These are phyloP conservation scores for Leptinotarsa texana DNA, from an alignment of 1,140 invertebrate genomes.

Conservation along the genomic window DNA sequence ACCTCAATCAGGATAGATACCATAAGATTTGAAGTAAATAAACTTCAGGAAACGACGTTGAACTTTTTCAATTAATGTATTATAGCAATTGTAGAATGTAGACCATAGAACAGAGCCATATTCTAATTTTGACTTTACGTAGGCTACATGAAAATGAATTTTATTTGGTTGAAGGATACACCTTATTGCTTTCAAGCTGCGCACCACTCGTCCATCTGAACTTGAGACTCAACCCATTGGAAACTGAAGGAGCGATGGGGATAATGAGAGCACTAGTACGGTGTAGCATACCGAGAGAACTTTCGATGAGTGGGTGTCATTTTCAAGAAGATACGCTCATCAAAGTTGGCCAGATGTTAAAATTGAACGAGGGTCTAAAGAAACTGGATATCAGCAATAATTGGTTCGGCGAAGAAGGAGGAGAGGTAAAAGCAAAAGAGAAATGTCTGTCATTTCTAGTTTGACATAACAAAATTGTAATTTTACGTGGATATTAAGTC, in stretches of 20 bases:
- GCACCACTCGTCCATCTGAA: conserved; percentile 48
- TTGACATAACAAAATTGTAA: not conserved
- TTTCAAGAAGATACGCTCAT: conserved; percentile 46
- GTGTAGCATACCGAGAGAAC: conserved; percentile 39
- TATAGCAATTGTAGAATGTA: too few relatives aligned
- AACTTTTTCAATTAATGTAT: too few relatives aligned
- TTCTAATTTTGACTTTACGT: too few relatives aligned
- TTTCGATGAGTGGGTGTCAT: conserved; percentile 49
- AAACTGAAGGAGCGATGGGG: conserved; percentile 49
- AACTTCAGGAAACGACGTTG: too few relatives aligned
- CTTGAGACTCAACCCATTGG: conserved; percentile 52
- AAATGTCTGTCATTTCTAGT: not conserved
- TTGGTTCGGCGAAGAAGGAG: conserved; percentile 49
- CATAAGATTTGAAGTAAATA: too few relatives aligned
- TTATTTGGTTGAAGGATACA: not conserved
- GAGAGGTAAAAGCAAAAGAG: conserved; percentile 36
- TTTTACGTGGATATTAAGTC: not conserved
- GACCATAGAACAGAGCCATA: too few relatives aligned
- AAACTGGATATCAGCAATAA: conserved; percentile 53
- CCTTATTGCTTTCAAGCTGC: conserved; percentile 20
- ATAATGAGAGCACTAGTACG: conserved; percentile 51
- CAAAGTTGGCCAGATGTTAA: conserved; percentile 48
- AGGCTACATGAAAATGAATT: too few relatives aligned
- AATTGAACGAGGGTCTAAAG: conserved; percentile 46
- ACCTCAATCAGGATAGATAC: too few relatives aligned